Conservation (phyloP, 2,888 invertebrate genomes). For the Mamestra brassicae region DNA sequence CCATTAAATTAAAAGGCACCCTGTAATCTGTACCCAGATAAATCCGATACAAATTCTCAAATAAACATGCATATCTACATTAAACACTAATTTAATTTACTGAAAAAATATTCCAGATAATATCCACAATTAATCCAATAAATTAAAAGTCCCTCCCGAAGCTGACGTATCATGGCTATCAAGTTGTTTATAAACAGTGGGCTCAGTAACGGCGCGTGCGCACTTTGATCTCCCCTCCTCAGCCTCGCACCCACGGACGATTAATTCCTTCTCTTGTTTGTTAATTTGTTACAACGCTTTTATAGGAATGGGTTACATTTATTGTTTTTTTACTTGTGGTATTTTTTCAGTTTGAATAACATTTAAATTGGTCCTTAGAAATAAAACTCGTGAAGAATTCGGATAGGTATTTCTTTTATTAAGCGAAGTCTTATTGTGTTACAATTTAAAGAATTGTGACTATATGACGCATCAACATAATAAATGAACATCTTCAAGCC, state of each 20-base stretch:
- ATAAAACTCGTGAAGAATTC: slow-evolving; percentile 2
- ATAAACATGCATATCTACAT: too few species aligned
- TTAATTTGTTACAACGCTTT: slow-evolving; percentile 60
- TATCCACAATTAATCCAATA: slow-evolving; percentile 29
- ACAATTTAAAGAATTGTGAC: slow-evolving; percentile 28
- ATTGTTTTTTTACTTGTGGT: slow-evolving; percentile 40
- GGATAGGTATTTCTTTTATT: not conserved
- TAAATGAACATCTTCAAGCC: slow-evolving; percentile 34
- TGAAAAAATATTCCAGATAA: not conserved
- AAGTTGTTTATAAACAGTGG: slow-evolving; percentile 74
- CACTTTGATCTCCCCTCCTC: slow-evolving; percentile 71
- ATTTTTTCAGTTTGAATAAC: slow-evolving; percentile 7
- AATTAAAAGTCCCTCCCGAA: slow-evolving; percentile 33
- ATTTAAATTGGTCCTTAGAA: slow-evolving; percentile 5
- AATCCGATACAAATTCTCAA: too few species aligned
- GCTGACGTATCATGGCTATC: slow-evolving; percentile 55
- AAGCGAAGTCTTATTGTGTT: slow-evolving; percentile 8
- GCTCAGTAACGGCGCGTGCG: slow-evolving; percentile 66
- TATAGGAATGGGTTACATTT: slow-evolving; percentile 40
- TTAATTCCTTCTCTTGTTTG: slow-evolving; percentile 65
- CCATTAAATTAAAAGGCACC: too few species aligned
- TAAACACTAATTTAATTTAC: too few species aligned
- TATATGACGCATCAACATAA: slow-evolving; percentile 18
- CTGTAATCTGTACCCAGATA: not conserved
- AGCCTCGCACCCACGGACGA: slow-evolving; percentile 66